phyloP scores from a whole-genome alignment of 2,113 vertebrate genomes.

The Sylvia atricapilla region DNA sequence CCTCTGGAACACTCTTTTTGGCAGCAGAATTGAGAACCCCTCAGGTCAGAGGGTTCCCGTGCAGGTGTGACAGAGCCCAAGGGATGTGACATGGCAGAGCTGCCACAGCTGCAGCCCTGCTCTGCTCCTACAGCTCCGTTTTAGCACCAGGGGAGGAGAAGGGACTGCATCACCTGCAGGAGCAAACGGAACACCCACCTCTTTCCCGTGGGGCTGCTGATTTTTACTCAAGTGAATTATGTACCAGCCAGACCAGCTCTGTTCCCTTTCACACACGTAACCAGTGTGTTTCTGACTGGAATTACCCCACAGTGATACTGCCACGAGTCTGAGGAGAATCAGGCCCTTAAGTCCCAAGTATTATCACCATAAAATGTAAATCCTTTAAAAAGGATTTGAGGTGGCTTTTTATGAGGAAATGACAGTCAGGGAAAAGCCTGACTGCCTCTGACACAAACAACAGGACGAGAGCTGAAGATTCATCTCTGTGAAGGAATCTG shows the following conservation, averaged over 20 bases:
- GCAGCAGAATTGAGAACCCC: neutral
- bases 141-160: neutral
- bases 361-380: constrained; percentile 17
- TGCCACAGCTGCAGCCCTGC: neutral
- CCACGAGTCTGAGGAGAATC: neutral
- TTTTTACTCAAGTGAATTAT: neutral
- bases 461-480: neutral
- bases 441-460: neutral
- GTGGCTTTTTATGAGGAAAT: constrained; percentile 15
- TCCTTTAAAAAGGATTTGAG: constrained; percentile 19
- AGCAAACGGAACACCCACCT: neutral
- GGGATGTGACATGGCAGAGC: neutral
- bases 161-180: neutral
- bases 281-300: neutral
- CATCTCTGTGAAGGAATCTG: neutral
- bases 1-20: neutral
- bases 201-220: neutral
- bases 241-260: neutral
- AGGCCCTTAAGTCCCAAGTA: neutral
- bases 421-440: neutral
- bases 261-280: neutral
- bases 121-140: neutral
- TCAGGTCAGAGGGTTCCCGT: accelerated
- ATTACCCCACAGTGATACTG: neutral
- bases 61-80: neutral